Conservation (phyloP, 2,113 vertebrate genomes). For the Pogona vitticeps region DNA sequence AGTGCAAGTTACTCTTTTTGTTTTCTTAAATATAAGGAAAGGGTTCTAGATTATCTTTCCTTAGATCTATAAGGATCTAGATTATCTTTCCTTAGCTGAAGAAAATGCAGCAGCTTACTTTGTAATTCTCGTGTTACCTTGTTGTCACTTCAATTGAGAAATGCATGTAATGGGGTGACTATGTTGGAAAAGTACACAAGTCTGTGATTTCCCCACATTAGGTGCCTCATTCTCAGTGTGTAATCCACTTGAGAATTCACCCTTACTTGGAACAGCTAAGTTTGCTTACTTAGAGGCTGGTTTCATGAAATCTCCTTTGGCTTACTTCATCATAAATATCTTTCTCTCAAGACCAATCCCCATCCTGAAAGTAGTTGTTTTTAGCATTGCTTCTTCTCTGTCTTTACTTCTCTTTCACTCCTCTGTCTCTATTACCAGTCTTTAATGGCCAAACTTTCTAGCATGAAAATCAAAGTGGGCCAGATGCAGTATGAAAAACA, state of each 20-base stretch:
- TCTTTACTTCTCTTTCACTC: constrained; percentile 74
- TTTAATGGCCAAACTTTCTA: constrained; percentile 99
- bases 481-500: constrained; percentile 99
- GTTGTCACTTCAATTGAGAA: neutral
- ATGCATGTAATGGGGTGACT: neutral
- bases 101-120: neutral
- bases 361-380: neutral
- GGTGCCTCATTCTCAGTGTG: too few relatives aligned
- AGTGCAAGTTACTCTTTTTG: too few relatives aligned
- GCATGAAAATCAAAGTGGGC: constrained; percentile 99
- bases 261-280: neutral
- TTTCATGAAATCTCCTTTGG: neutral
- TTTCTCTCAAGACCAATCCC: neutral
- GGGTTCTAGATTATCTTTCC: too few relatives aligned
- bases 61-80: neutral
- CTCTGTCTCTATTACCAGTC: constrained; percentile 86
- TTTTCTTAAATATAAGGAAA: too few relatives aligned
- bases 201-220: too few relatives aligned
- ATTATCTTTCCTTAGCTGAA: neutral
- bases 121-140: neutral
- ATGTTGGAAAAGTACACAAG: too few relatives aligned
- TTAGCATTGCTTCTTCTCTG: constrained; percentile 71
- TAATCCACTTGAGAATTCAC: neutral
- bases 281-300: neutral
- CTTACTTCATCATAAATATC: neutral